Evolutionary conservation across 1,140 invertebrate genomes (phyloP).

Genomic region (Triops cancriformis): DNA sequence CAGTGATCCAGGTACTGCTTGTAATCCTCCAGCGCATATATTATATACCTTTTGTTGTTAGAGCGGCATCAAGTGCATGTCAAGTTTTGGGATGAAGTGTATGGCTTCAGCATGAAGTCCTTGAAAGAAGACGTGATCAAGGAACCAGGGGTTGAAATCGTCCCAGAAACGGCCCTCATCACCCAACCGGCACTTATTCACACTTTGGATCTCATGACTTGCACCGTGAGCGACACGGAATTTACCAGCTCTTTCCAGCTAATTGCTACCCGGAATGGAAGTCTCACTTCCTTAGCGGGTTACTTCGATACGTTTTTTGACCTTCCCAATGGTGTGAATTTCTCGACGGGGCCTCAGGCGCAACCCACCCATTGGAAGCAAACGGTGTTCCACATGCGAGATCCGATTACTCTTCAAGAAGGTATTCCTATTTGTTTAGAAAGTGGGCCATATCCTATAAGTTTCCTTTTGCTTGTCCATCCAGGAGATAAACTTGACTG

Average conservation of each 20-base stretch:
- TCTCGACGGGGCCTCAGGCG: slow-evolving; percentile 65
- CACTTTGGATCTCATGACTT: slow-evolving; percentile 70
- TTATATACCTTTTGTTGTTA: slow-evolving; percentile 36
- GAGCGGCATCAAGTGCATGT: slow-evolving; percentile 62
- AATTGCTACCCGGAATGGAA: slow-evolving; percentile 54
- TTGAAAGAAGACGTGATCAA: slow-evolving; percentile 80
- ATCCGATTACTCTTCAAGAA: slow-evolving; percentile 59
- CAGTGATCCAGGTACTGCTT: slow-evolving; percentile 63
- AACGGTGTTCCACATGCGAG: slow-evolving; percentile 81
- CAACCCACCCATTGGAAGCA: slow-evolving; percentile 94
- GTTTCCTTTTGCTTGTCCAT: neutral
- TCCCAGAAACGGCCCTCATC: slow-evolving; percentile 63
- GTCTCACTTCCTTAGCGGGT: slow-evolving; percentile 77
- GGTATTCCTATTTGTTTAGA: slow-evolving; percentile 42
- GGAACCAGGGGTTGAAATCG: slow-evolving; percentile 82
- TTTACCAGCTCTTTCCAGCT: slow-evolving; percentile 72
- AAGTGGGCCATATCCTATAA: neutral
- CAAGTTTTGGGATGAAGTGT: slow-evolving; percentile 91
- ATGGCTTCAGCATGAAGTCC: slow-evolving; percentile 93
- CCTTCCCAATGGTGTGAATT: slow-evolving; percentile 52
- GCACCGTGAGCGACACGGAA: slow-evolving; percentile 66
- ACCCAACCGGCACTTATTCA: slow-evolving; percentile 59
- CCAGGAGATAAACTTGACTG: slow-evolving; percentile 21
- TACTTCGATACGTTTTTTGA: slow-evolving; percentile 90
- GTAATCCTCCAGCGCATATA: neutral